Evolutionary conservation across 2,797 vertebrate genomes (phyloP).

Genomic region (Myripristis murdjan): DNA sequence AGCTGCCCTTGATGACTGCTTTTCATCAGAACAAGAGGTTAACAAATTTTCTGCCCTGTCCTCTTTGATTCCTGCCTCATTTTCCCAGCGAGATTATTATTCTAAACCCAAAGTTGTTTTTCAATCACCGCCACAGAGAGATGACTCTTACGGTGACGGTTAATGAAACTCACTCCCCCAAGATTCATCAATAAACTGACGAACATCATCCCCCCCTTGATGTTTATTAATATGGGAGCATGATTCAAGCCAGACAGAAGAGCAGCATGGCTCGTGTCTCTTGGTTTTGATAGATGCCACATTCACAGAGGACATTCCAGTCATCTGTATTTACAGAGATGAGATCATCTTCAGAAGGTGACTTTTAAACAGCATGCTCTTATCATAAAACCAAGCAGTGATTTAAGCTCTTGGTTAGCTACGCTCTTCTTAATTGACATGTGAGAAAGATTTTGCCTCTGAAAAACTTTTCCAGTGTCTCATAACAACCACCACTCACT

Average conservation of each 20-base stretch:
- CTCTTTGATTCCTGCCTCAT: slow-evolving; percentile 26
- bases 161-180: slow-evolving; percentile 38
- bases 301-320: slow-evolving; percentile 22
- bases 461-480: not conserved
- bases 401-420: not conserved
- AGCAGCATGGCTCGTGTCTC: slow-evolving; percentile 22
- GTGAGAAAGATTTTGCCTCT: too few relatives aligned
- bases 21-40: slow-evolving; percentile 24
- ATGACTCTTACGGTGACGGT: slow-evolving; percentile 40
- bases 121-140: slow-evolving; percentile 23
- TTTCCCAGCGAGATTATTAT: slow-evolving; percentile 36
- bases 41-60: slow-evolving; percentile 8
- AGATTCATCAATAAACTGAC: slow-evolving; percentile 53
- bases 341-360: slow-evolving; percentile 53
- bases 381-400: slow-evolving; percentile 16
- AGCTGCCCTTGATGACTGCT: slow-evolving; percentile 4
- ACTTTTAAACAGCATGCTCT: slow-evolving; percentile 26
- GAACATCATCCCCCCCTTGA: slow-evolving; percentile 14
- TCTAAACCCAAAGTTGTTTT: slow-evolving; percentile 23
- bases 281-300: slow-evolving; percentile 41
- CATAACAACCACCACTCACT: not conserved
- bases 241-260: slow-evolving; percentile 23
- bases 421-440: not conserved
- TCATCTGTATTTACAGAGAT: slow-evolving; percentile 29
- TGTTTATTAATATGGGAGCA: slow-evolving; percentile 56